Evolutionary conservation across 2,113 vertebrate species (phyloP).

Genomic region (Blennius ocellaris): DNA sequence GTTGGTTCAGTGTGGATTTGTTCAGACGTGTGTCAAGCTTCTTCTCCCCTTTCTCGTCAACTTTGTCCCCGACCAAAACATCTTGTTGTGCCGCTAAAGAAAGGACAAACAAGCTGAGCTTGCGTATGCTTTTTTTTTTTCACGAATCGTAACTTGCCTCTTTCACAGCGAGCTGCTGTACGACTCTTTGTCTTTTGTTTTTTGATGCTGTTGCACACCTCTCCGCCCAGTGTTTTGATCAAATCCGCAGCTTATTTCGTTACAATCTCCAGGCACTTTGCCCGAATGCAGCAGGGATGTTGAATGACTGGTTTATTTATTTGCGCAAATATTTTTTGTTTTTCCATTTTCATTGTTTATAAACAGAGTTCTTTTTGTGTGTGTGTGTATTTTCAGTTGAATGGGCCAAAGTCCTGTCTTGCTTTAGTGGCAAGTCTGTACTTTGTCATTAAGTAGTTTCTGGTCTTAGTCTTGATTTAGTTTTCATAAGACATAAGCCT

Average conservation of each 20-base stretch:
- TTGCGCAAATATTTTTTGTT: conserved; percentile 8
- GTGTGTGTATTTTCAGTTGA: neutral
- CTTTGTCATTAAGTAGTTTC: neutral
- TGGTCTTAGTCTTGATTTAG: conserved; percentile 9
- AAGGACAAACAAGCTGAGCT: conserved; percentile 15
- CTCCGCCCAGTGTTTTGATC: conserved; percentile 1
- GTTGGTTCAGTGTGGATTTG: neutral
- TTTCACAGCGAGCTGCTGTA: neutral
- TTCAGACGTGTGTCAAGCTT: conserved; percentile 8
- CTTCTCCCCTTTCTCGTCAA: conserved; percentile 43
- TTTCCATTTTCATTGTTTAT: neutral
- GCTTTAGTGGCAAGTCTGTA: neutral
- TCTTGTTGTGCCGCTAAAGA: conserved; percentile 37
- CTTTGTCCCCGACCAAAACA: conserved; percentile 53
- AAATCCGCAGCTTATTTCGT: conserved; percentile 9
- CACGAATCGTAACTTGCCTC: conserved; percentile 18
- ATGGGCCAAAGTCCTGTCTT: neutral
- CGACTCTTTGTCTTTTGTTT: conserved; percentile 12
- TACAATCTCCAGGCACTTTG: neutral
- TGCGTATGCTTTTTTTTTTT: conserved; percentile 16
- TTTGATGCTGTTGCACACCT: conserved; percentile 2
- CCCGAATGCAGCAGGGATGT: neutral
- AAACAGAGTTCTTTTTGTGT: neutral
- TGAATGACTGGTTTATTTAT: neutral
- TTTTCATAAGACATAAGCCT: conserved; percentile 4